A percentile compares a stretch with the other conserved stretches of the same genome.
These are phyloP conservation scores for Carlito syrichta DNA, from an alignment of 2,113 vertebrate species.

Conservation along the genomic window DNA sequence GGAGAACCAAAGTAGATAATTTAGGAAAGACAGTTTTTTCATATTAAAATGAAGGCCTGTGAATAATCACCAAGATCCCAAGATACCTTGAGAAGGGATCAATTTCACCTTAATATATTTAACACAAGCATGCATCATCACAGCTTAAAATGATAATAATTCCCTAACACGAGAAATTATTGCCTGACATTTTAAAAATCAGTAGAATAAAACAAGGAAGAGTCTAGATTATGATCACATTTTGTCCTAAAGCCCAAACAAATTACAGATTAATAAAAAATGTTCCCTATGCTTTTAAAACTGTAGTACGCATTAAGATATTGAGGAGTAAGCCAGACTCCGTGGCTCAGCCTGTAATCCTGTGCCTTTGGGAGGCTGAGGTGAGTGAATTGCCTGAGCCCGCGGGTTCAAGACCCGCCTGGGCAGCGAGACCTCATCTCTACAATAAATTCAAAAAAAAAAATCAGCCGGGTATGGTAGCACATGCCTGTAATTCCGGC, in stretches of 20 bases:
- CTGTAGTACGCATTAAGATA: background rate
- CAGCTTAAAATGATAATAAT: conserved; percentile 63
- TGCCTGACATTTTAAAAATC: conserved; percentile 51
- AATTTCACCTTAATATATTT: conserved; percentile 61
- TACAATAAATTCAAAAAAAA: no score
- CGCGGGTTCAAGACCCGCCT: no score
- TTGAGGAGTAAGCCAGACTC: no score
- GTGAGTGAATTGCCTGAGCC: no score
- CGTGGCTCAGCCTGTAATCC: no score
- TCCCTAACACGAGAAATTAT: no score
- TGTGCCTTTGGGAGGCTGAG: no score
- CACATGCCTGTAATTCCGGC: no score
- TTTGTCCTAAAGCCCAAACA: conserved; percentile 37
- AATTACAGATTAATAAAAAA: conserved; percentile 34
- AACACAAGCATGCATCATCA: conserved; percentile 58
- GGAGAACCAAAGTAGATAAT: conserved; percentile 24
- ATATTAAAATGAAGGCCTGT: conserved; percentile 37
- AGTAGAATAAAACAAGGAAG: conserved; percentile 36
- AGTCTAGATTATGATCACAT: conserved; percentile 30
- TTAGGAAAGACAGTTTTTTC: conserved; percentile 49
- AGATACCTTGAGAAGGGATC: conserved; percentile 46
- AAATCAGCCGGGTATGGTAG: no score
- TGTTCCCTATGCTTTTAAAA: conserved; percentile 1
- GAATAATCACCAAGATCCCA: conserved; percentile 50
- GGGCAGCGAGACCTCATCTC: no score